Conservation (phyloP, 2,888 invertebrate genomes). For the Griposia aprilina region DNA sequence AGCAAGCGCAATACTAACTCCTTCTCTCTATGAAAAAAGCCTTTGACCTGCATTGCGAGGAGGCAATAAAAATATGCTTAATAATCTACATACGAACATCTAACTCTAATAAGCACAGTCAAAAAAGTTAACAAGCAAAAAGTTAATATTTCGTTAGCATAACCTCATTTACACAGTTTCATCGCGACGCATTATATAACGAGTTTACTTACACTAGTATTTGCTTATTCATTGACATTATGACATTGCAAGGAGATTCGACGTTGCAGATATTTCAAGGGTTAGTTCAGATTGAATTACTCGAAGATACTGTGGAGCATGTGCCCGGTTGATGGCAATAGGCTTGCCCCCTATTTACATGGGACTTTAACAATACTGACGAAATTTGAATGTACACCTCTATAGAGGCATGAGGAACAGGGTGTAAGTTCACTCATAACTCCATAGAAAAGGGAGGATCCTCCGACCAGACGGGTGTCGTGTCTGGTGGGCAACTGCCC, state of each 20-base stretch:
- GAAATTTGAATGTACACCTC: neutral
- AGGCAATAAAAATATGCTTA: neutral
- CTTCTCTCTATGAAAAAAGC: neutral
- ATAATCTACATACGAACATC: neutral
- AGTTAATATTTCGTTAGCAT: slow-evolving; percentile 32
- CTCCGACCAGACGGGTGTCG: too few relatives aligned
- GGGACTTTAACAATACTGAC: neutral
- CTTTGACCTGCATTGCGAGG: neutral
- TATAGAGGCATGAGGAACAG: too few relatives aligned
- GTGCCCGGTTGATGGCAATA: neutral
- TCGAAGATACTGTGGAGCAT: neutral
- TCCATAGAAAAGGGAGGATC: too few relatives aligned
- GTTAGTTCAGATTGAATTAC: neutral
- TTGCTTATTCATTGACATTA: slow-evolving; percentile 28
- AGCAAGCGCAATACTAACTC: too few relatives aligned
- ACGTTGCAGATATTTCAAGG: neutral
- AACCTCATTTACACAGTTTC: slow-evolving; percentile 35
- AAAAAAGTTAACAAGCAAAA: slow-evolving; percentile 31
- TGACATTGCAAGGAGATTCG: slow-evolving; percentile 9
- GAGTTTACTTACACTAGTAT: neutral
- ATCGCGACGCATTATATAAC: slow-evolving; percentile 29
- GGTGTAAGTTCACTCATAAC: too few relatives aligned
- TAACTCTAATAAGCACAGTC: neutral
- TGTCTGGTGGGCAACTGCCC: too few relatives aligned
- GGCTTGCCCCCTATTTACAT: neutral